A percentile compares a stretch with the other conserved stretches of the same genome.
These are phyloP conservation scores for Varroa destructor DNA, from an alignment of 1,140 invertebrate species.

Conservation along the genomic window DNA sequence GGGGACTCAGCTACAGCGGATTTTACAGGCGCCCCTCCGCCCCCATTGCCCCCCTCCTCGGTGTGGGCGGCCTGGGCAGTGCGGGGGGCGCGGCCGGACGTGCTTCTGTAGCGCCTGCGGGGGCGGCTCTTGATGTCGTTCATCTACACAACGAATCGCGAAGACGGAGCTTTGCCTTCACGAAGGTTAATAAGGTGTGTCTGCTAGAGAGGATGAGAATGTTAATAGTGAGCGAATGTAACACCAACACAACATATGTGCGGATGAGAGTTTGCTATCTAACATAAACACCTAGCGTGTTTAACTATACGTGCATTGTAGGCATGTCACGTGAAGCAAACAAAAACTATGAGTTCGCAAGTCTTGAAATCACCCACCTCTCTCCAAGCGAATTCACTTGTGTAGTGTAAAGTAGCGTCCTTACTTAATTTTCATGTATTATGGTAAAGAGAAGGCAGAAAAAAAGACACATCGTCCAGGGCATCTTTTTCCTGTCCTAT, in stretches of 20 bases:
- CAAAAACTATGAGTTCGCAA: no score
- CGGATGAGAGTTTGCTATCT: no score
- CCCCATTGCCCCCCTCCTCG: slow-evolving; percentile 20
- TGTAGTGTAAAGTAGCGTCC: no score
- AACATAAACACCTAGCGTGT: no score
- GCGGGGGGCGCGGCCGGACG: neutral
- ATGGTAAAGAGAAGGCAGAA: no score
- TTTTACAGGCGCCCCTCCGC: slow-evolving; percentile 22
- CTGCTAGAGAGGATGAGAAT: neutral
- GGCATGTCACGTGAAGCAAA: no score
- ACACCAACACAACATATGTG: neutral
- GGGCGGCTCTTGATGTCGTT: slow-evolving; percentile 22
- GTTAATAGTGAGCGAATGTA: neutral
- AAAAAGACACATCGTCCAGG: no score
- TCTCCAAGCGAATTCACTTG: no score
- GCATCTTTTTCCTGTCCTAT: no score
- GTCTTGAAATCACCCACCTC: no score
- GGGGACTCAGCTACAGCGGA: neutral
- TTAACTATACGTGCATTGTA: no score
- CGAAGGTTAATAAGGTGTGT: slow-evolving; percentile 24
- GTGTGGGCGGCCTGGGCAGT: slow-evolving; percentile 1
- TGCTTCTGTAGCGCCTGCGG: slow-evolving; percentile 17
- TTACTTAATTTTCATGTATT: no score
- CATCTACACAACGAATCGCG: slow-evolving; percentile 23
- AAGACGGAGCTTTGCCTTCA: slow-evolving; percentile 25